Evolutionary conservation across 2,113 vertebrate species (phyloP), one percentile per base, ranked within the genome.

Genomic region (Burhinus bistriatus): DNA sequence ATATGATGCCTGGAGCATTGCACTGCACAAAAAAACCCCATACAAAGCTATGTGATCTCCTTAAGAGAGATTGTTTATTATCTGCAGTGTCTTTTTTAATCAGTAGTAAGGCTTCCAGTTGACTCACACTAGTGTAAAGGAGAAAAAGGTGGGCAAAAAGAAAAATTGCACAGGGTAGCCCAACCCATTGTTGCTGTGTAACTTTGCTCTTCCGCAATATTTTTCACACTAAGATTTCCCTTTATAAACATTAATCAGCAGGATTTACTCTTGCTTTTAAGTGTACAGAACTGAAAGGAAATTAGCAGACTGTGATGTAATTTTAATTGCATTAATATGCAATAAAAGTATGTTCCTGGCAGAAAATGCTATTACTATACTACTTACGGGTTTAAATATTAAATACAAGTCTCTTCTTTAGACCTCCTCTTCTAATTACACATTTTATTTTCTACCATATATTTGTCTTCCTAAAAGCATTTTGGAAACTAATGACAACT

Each of bases 271-370:
- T 61, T 89, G 65, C n/a, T 83, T 95, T 95, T 83, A 95, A 93
- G 38, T 57, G 36, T 66, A 64, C 57, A 91, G 72, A 75, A 88
- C 79, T 83, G 80, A 83, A 65, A 75, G 57, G 86, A 96, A 97
- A 94, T 91, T 64, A 95, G 71, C 19, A 97, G 89, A 95, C 82
- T 90, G 59, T 57, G 87, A 95, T 94, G 80, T 89, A 62, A 95
- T 62, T 97, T 96, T 95, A 95, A 95, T 94, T 97, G 90, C 87
- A 96, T 96, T 96, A 97, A 95, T 75, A 97, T 82, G 85, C 64
- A 96, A 78, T 87, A 93, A 92, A 97, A 87, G 88, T 78, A 52
- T 30, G 73, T 72, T 83, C 45, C 64, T 95, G 92, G 69, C 85
- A 95, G 45, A 87, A 94, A 94, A 79, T 82, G 34, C 75, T 93